Base-by-base conservation (phyloP, 1,140 invertebrate species). In the Drosophila nigromelanica region DNA sequence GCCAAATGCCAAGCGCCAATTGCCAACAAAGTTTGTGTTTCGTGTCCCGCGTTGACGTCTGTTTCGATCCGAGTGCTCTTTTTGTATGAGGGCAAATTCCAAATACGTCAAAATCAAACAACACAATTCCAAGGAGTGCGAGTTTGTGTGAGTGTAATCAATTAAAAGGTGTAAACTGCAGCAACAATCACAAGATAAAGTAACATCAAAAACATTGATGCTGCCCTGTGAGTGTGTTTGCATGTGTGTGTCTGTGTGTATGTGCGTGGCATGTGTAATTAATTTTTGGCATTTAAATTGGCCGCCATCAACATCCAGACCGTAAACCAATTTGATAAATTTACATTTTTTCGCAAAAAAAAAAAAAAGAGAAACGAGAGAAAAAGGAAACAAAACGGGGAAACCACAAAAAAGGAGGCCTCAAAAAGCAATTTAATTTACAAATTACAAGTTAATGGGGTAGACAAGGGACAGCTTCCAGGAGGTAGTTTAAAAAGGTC, bases 271-370 rank as follows among this genome's bases (percentile, higher is more conserved):
- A 75, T 87, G 79, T 87, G 81, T 86, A 86, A 86, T 86, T 86
- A 86, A 81, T 86, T 81, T 78, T 76, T 78, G 71, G 78, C 51
- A 73, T 78, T 81, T 76, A 75, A 86, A 87, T 86, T 86, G 81
- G 71, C 78, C 78, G 48, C 48, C 78, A 86, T 71, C 55, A 71
- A 58, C 62, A 72, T 43, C 21, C 54, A 80, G 78, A 68, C 78
- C 76, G 81, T 86, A 78, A 86, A 81, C 87, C 81, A 86, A 86
- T 86, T 86, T 86, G 81, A 82, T 67, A 76, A 81, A 86, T 86
- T 86, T 87, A 67, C 81, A 86, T 86, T 86, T 86, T 71, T 73
- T 55, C 66, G 58, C 42, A 67, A 43, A 50, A 39, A 61, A 63
- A 35, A n/a, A 48, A 39, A 1, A 8, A 51, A 51, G 7, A 7